phyloP scores from a whole-genome alignment of 2,888 invertebrate genomes.

The Mesoligia furuncula region DNA sequence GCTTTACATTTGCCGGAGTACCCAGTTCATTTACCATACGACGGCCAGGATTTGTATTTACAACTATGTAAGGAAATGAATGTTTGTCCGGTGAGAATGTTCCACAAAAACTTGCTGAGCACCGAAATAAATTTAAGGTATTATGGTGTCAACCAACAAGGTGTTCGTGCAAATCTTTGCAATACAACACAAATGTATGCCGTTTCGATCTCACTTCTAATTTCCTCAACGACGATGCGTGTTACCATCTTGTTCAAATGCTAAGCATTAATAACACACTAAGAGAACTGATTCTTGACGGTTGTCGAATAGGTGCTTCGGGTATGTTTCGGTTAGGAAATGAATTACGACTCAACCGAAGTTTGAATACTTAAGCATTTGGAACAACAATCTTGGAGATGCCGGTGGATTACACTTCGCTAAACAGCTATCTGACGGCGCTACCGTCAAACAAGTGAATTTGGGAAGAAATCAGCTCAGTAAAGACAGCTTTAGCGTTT shows the following conservation, averaged over 20 bases:
- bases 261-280: slow-evolving; percentile 69
- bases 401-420: slow-evolving; percentile 70
- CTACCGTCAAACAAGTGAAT: slow-evolving; percentile 61
- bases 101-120: slow-evolving; percentile 68
- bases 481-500: slow-evolving; percentile 65
- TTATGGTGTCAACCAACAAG: slow-evolving; percentile 71
- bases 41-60: slow-evolving; percentile 74
- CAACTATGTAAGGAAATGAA: slow-evolving; percentile 73
- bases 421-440: slow-evolving; percentile 64
- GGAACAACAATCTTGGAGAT: slow-evolving; percentile 72
- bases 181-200: slow-evolving; percentile 70
- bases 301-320: slow-evolving; percentile 74
- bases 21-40: slow-evolving; percentile 65
- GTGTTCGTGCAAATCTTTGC: slow-evolving; percentile 71
- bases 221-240: slow-evolving; percentile 74
- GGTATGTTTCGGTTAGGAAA: slow-evolving; percentile 69
- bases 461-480: slow-evolving; percentile 73
- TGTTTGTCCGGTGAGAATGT: slow-evolving; percentile 68
- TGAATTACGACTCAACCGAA: slow-evolving; percentile 64
- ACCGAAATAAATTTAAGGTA: slow-evolving; percentile 72
- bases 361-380: slow-evolving; percentile 67
- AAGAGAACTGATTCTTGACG: slow-evolving; percentile 70
- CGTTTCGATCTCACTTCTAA: slow-evolving; percentile 72
- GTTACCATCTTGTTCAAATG: slow-evolving; percentile 75
- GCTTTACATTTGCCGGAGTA: slow-evolving; percentile 67